Evolutionary conservation across 2,888 invertebrate genomes (phyloP).

Genomic region (Hermodice carunculata): DNA sequence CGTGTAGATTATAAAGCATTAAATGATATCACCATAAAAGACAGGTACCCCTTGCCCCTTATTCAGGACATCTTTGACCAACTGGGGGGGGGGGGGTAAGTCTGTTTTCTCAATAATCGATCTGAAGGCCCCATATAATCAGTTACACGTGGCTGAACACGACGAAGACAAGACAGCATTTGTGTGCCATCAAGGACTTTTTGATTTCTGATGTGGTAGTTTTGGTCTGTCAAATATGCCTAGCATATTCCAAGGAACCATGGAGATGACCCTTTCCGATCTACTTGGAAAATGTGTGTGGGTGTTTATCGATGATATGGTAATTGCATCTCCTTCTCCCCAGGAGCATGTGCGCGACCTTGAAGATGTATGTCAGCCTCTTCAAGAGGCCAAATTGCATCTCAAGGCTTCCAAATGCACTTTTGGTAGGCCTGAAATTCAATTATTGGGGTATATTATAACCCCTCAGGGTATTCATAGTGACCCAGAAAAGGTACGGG

Average conservation of each 20-base stretch:
- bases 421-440: neutral
- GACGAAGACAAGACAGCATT: neutral
- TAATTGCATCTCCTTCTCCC: too few relatives aligned
- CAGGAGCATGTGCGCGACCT: too few relatives aligned
- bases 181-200: neutral
- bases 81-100: neutral
- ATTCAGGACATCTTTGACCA: constrained; percentile 1
- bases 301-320: neutral
- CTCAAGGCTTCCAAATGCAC: neutral
- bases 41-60: neutral
- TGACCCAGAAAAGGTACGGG: neutral
- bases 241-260: neutral
- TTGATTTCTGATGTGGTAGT: neutral
- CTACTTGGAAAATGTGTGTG: neutral
- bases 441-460: constrained; percentile 4
- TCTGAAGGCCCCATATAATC: neutral
- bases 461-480: neutral
- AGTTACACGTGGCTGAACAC: neutral
- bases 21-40: neutral
- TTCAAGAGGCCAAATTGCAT: too few relatives aligned
- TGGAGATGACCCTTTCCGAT: neutral
- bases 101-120: neutral
- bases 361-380: too few relatives aligned
- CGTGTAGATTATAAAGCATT: neutral
- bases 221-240: neutral